Evolutionary conservation across 2,113 vertebrate genomes (phyloP), one percentile per base, ranked within the genome.

Genomic region (Hemiprocne comata): DNA sequence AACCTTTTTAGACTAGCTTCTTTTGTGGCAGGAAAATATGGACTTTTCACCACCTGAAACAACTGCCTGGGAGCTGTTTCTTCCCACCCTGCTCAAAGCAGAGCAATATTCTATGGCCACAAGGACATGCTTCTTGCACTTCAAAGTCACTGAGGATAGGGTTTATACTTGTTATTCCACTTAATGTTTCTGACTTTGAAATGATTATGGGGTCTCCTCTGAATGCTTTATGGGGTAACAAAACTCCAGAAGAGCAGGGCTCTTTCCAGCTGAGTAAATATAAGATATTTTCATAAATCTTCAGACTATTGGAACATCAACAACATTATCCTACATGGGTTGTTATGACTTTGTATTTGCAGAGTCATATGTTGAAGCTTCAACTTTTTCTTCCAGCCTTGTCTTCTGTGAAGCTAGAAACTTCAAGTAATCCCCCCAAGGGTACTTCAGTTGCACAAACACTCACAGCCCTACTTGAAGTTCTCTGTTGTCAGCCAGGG

Each of bases 201-300:
- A 94, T 24, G 4, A 94, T 94, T 93, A 84, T 69, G 94, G 94
- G 93, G 92, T 96, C 90, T 94, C 92, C 89, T 77, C 72, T 51
- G 87, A 90, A 88, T 93, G 85, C 87, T 90, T 94, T 93, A 96
- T 70, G 77, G 96, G 82, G 89, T 90, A 93, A 85, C 93, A 71
- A 70, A 95, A 85, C 76, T 87, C 72, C 77, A 85, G 74, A 93
- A 94, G 85, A 92, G 79, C 76, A 85, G 62, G 60, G 85, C 38
- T 73, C 4, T 65, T 69, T 72, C 88, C 97, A 96, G 95, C 94
- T 97, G 95, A 95, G 31, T 95, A 95, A 96, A 97, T 87, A 97
- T 57, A 92, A 95, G 72, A 53, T 97, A 94, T 95, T 95, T 96
- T 94, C 92, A 90, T 89, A 92, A 90, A 96, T 94, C 86, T 92